phyloP scores from a whole-genome alignment of 2,113 vertebrate genomes.

The Psophia crepitans region DNA sequence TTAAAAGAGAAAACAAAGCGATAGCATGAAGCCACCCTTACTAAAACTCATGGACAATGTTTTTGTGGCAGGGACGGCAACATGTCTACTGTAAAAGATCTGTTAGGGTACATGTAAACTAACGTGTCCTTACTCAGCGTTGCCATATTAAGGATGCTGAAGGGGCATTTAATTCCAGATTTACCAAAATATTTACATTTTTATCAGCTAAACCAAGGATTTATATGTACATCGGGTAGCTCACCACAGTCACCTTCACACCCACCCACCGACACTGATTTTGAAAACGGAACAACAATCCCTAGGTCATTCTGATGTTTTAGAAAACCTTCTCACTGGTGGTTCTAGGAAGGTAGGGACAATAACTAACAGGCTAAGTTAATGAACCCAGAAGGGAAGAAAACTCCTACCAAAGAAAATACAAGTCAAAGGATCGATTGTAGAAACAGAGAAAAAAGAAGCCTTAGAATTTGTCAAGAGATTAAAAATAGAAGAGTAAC shows the following conservation, averaged over 20 bases:
- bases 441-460: background rate
- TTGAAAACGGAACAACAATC: background rate
- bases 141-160: background rate
- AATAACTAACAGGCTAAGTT: background rate
- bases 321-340: background rate
- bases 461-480: background rate
- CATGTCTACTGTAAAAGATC: background rate
- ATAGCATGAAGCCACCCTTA: background rate
- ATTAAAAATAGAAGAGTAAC: background rate
- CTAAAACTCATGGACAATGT: background rate
- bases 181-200: background rate
- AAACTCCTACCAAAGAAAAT: background rate
- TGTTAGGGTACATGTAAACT: background rate
- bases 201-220: background rate
- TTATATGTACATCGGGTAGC: background rate
- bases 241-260: background rate
- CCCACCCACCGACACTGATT: background rate
- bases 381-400: background rate
- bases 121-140: background rate
- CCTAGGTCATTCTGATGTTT: background rate
- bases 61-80: background rate
- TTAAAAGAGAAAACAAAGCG: slow-evolving; percentile 35
- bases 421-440: background rate
- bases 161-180: background rate
- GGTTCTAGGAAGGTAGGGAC: background rate